Base-by-base conservation (phyloP, 2,888 invertebrate species). In the Iphiclides podalirius region DNA sequence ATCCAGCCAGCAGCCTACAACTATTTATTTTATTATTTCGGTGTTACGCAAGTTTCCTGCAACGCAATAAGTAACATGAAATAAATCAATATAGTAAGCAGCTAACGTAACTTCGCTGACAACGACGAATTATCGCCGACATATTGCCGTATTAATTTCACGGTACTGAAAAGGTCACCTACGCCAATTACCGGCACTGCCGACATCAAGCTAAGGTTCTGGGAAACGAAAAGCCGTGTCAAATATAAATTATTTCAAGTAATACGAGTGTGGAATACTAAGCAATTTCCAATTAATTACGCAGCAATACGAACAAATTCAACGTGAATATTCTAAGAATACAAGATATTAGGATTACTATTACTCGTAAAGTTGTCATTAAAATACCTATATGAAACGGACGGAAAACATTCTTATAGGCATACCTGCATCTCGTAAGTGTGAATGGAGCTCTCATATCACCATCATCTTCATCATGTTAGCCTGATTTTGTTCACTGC, bases 131-230 rank as follows among this genome's bases (percentile, higher is more conserved):
- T 20, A 39, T 38, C 23, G 11, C 39, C 23, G 23, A 39, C 26
- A 17, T 11, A 4, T 20, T 17, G 17, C 13, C 12, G 16, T 26
- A 35, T 15, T 16, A 26, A 34, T 14, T 46, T 46, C 39, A 15
- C 11, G 23, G 34, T 15, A 39, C 39, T 23, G 31, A 12, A 34
- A 46, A 46, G 46, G 46, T 39, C 9, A 9, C 26, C 26, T 39
- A 46, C 39, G 23, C 15, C 46, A 33, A 33, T 39, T 14, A 39
- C 33, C 20, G 45, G n/a, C n/a, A n/a, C n/a, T 17, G 13, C 28
- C 11, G 23, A n/a, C 26, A 23, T 28, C 14, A 17, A 28, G 31
- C 6, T 9, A 40, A 46, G n/a, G 13, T 39, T 37, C 26, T 36
- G 20, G 28, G 44, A 44, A 44, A 31, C 23, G 26, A 23, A 11